phyloP scores from a whole-genome alignment of 1,140 invertebrate species.

The Oscheius sp. region DNA sequence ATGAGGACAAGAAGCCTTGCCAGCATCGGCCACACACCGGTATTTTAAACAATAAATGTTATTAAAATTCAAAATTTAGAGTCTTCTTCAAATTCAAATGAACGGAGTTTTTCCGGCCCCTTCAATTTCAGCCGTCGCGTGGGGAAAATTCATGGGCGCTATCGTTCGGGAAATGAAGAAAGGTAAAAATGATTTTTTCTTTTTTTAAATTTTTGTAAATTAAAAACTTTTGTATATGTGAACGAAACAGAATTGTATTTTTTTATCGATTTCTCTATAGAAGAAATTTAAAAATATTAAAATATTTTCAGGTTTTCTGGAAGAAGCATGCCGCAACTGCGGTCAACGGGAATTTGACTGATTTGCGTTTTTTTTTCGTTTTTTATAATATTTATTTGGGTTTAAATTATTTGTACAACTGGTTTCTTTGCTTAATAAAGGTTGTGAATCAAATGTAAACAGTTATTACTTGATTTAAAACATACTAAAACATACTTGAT shows the following conservation, averaged over 20 bases:
- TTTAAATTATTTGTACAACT: no score
- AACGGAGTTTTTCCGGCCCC: not conserved
- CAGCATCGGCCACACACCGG: not conserved
- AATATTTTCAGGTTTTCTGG: slow-evolving; percentile 2
- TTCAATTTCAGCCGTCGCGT: not conserved
- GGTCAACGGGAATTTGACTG: not conserved
- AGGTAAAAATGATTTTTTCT: no score
- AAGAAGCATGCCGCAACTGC: not conserved
- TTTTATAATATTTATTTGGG: no score
- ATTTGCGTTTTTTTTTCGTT: no score
- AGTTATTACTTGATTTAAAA: no score
- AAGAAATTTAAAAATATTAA: not conserved
- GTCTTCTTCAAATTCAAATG: not conserved
- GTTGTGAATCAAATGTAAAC: no score
- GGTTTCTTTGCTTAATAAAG: no score
- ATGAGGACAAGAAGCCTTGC: not conserved
- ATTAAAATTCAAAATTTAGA: not conserved
- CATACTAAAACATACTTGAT: no score
- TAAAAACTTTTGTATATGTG: no score
- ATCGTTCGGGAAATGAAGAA: slow-evolving; percentile 9
- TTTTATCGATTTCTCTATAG: not conserved
- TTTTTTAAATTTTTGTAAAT: no score
- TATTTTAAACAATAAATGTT: not conserved
- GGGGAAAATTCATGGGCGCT: slow-evolving; percentile 14
- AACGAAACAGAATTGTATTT: not conserved